Evolutionary conservation across 1,140 invertebrate genomes (phyloP), one percentile per base, ranked within the genome.

Genomic region (Nylanderia fulva): DNA sequence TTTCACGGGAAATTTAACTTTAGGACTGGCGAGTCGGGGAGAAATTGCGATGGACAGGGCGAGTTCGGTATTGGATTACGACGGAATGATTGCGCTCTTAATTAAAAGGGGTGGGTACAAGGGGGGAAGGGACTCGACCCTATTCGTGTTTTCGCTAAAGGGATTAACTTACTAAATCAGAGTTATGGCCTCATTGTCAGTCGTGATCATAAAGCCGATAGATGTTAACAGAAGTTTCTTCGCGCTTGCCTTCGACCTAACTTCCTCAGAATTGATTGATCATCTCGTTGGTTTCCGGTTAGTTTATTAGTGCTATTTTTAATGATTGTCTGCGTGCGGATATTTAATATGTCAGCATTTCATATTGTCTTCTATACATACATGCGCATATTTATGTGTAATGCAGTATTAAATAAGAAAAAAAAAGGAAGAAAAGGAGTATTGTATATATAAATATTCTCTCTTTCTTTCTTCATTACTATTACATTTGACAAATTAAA

Each of bases 61-160:
- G 79, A 75, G 85, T 86, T 89, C 72, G 80, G 68, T 89, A 89
- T 89, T 89, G 87, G 88, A 89, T 89, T 89, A 89, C 88, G 85
- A 89, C 86, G 69, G 80, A 89, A 89, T 89, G 88, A 89, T 89
- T 90, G 87, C 88, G 52, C 79, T 86, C 74, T 89, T 89, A 89
- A 89, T 89, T 86, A 86, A 89, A 88, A 85, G 74, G 68, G 83
- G 75, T 45, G 66, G 24, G 60, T 21, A 8, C 48, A 48, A 48
- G 8, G 15, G 45, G 58, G 63, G 33, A 42, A 52, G 48, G 27
- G 75, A n/a, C 39, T 5, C 27, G 61, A 86, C 56, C 45, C 63
- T 52, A n/a, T 69, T 68, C 76, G 39, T 61, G 77, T 89, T 88
- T 86, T 77, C 42, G 36, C 52, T 75, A 80, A 80, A 71, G 56